Evolutionary conservation across 2,797 vertebrate species (phyloP).

Genomic region (Aldrovandia affinis): DNA sequence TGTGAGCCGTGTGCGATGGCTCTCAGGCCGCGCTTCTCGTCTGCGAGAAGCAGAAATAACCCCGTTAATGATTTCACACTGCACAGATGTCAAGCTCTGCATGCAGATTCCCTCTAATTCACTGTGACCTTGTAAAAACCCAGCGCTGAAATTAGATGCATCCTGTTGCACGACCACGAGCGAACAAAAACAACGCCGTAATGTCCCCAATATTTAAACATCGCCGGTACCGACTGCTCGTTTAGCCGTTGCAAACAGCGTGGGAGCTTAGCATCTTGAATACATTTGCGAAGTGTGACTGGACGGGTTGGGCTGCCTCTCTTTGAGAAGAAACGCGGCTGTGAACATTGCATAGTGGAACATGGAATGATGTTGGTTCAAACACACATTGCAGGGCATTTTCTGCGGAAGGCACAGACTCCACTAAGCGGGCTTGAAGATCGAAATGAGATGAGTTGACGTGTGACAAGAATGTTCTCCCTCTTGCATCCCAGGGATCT

Average conservation of each 20-base stretch:
- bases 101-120: constrained; percentile 40
- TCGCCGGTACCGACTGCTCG: constrained; percentile 23
- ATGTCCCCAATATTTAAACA: neutral
- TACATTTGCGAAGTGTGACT: constrained; percentile 35
- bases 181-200: neutral
- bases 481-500: neutral
- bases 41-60: neutral
- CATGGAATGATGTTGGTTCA: constrained; percentile 23
- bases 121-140: constrained; percentile 46
- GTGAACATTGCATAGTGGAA: neutral
- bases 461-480: no score
- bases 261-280: constrained; percentile 41
- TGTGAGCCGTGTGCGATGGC: constrained; percentile 28
- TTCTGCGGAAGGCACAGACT: neutral
- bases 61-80: constrained; percentile 32
- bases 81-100: constrained; percentile 11
- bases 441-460: no score
- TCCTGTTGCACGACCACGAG: constrained; percentile 20
- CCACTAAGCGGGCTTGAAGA: neutral
- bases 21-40: constrained; percentile 27
- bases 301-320: constrained; percentile 7
- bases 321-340: neutral
- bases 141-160: constrained; percentile 28
- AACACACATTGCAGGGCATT: neutral
- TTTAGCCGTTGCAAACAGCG: constrained; percentile 32